Evolutionary conservation across 2,113 vertebrate species (phyloP), one percentile per base, ranked within the genome.

Genomic region (Takifugu bimaculatus): DNA sequence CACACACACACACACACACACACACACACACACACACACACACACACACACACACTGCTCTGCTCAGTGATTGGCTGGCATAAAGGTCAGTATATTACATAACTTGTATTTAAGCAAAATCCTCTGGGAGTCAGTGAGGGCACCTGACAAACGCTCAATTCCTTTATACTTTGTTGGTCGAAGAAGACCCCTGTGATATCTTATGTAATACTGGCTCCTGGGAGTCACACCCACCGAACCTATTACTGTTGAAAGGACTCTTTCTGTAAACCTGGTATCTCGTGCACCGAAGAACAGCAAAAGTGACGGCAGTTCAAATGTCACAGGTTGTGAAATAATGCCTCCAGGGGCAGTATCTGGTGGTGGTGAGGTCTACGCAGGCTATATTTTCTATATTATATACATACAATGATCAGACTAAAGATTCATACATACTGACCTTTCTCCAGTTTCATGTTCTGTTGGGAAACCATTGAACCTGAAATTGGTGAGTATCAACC

Each of bases 121-220:
- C 35, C 57, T 1, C 51, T 53, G 42, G 26, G 47, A 4, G 15
- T 28, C 47, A 71, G 11, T 35, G 11, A 26, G 70, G 35, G 12
- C 32, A 62, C 60, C 15, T 61, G n/a, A 27, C 29, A 63, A 56
- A 48, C 47, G 12, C 26, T 27, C 15, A 57, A 43, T 27, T 32
- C 32, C 26, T 26, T 4, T 12, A 47, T 25, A 63, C 50, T 20
- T 26, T 45, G 42, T 49, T 56, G 50, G n/a, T 53, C 48, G 13
- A 13, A 62, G 11, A 65, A 57, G 51, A 77, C 26, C 48, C 13
- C 44, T 49, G 42, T 55, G 47, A 32, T 29, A 13, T 62, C 50
- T 82, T 68, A 73, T 42, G 54, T 71, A 87, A 78, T 20, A 49
- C 35, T 50, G 15, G 55, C 56, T 60, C 60, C 54, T 57, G 52